Evolutionary conservation across 53 echinoderm and acorn worm genomes (phyloP), one percentile per base, ranked within the genome.

Genomic region (Actinopyga echinites): DNA sequence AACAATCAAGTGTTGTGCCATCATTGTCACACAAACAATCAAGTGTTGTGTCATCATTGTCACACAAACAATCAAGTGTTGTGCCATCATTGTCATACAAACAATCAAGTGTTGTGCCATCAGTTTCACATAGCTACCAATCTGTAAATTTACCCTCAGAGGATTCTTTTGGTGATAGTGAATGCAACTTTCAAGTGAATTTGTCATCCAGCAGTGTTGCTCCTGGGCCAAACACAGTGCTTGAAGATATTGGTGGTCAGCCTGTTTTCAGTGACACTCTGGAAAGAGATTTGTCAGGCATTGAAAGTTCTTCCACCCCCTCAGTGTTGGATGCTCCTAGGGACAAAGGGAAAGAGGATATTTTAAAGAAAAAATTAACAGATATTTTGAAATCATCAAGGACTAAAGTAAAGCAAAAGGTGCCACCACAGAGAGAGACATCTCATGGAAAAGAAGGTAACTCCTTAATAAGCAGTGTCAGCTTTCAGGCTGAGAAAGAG

Each of bases 151-250:
- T 71, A 71, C 71, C 71, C 0, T n/a, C 12, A 23, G 71, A 71
- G 28, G n/a, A 44, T 71, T 71, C 71, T 43, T 71, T 71, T 44
- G 71, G 71, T 25, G 68, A 68, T 34, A 68, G 68, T 37, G 71
- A 71, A 5, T 25, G 23, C 22, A 71, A 71, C 42, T 71, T 71
- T 22, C 38, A 40, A 23, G 71, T 71, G 13, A 43, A 43, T 71
- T 23, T 71, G 13, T 43, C 40, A 15, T 40, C 71, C 6, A 40
- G 25, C 23, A 71, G 25, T 40, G 23, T 40, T 42, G 30, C 65
- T 17, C 49, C 49, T 30, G 15, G 19, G 19, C 31, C 65, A 34
- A 15, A 4, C 35, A 40, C 17, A n/a, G 11, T 44, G 24, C 38
- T 71, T 44, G 71, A 71, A 71, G 37, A 71, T 28, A 43, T 22